Evolutionary conservation across 2,113 vertebrate species (phyloP).

Genomic region (Callopanchax toddi): DNA sequence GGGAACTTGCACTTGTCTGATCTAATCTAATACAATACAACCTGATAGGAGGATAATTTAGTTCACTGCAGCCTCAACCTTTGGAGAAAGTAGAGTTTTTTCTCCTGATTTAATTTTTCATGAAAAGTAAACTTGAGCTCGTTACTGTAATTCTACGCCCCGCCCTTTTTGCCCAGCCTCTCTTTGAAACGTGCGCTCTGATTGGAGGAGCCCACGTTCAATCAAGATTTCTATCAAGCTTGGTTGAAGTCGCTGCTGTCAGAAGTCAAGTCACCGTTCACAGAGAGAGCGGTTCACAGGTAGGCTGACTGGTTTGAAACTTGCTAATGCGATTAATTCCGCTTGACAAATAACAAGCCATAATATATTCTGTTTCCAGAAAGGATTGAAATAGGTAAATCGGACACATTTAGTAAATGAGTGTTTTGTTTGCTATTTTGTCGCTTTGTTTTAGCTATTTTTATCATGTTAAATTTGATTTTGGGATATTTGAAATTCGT

Average conservation of each 20-base stretch:
- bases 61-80: too few relatives aligned
- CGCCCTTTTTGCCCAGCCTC: accelerated
- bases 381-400: neutral
- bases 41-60: too few relatives aligned
- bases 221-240: conserved; percentile 18
- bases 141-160: too few relatives aligned
- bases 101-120: too few relatives aligned
- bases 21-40: too few relatives aligned
- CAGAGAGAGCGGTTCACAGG: conserved; percentile 24
- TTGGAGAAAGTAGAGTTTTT: too few relatives aligned
- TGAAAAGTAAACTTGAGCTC: too few relatives aligned
- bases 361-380: too few relatives aligned
- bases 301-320: conserved; percentile 1
- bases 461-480: too few relatives aligned
- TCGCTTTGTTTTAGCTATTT: neutral
- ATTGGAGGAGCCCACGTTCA: conserved; percentile 48
- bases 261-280: conserved; percentile 57
- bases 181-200: neutral
- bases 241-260: conserved; percentile 53
- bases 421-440: neutral
- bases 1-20: too few relatives aligned
- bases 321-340: conserved; percentile 20
- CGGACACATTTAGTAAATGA: neutral
- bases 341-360: too few relatives aligned
- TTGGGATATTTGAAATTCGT: too few relatives aligned